Evolutionary conservation across 1,140 invertebrate genomes (phyloP).

Genomic region (Thalassaphorura encarpata): DNA sequence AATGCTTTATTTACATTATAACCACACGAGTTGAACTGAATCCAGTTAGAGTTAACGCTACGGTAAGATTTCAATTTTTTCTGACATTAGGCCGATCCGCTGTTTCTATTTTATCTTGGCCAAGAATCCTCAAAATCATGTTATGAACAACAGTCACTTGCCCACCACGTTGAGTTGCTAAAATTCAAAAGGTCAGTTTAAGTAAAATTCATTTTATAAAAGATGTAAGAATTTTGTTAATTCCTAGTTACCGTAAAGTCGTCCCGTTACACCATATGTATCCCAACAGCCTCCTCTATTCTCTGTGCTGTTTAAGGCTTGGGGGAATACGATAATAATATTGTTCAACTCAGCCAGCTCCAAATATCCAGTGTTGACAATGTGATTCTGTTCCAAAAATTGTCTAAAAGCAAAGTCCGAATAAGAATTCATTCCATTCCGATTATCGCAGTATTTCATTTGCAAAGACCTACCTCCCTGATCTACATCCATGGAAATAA

Average conservation of each 20-base stretch:
- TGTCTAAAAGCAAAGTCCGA: constrained; percentile 6
- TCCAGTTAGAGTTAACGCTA: too few species aligned
- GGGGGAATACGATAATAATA: constrained; percentile 29
- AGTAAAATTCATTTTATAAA: not conserved
- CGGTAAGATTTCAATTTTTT: too few species aligned
- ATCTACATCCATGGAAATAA: constrained; percentile 29
- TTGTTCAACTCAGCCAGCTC: constrained; percentile 24
- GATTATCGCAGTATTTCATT: not conserved
- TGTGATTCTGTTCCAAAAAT: constrained; percentile 9
- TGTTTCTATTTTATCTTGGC: too few species aligned
- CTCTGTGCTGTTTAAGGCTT: not conserved
- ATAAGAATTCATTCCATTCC: not conserved
- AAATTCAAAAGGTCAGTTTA: constrained; percentile 2
- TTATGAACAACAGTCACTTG: not conserved
- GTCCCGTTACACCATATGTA: constrained; percentile 4
- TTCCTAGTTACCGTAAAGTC: constrained; percentile 2
- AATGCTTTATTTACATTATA: too few species aligned
- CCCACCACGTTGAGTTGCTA: not conserved
- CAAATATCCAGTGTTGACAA: constrained; percentile 16
- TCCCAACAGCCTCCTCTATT: constrained; percentile 18
- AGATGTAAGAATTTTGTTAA: not conserved
- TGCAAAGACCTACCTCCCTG: constrained; percentile 14
- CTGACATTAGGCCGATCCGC: too few species aligned
- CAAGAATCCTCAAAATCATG: not conserved
- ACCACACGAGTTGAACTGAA: too few species aligned